A percentile compares a stretch with the other conserved stretches of the same genome.
phyloP scores from a whole-genome alignment of 2,113 vertebrate species.

The Lophura nycthemera region DNA sequence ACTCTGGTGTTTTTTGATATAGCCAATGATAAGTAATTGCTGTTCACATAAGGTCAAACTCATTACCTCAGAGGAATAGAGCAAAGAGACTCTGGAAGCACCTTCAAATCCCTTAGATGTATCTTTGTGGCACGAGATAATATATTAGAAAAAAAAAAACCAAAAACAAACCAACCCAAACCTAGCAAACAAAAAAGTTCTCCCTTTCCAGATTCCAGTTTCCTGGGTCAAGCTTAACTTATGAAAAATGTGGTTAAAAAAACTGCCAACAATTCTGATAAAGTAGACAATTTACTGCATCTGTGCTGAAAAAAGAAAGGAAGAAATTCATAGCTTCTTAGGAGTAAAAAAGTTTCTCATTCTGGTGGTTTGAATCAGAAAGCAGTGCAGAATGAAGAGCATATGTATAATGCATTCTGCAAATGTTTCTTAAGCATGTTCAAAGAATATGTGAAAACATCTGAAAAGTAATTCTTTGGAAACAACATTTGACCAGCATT shows the following conservation, averaged over 20 bases:
- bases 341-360: not conserved
- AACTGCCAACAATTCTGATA: not conserved
- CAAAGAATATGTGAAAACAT: not conserved
- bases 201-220: not conserved
- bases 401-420: not conserved
- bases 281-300: not conserved
- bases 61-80: not conserved
- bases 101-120: not conserved
- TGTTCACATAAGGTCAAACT: not conserved
- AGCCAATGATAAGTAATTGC: not conserved
- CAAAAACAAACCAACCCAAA: rapidly evolving
- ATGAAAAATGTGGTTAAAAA: not conserved
- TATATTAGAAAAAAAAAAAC: not conserved
- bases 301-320: not conserved
- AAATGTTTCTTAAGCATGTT: not conserved
- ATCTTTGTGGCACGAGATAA: not conserved
- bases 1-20: not conserved
- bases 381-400: not conserved
- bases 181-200: not conserved
- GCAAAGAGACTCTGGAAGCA: not conserved
- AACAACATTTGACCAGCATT: not conserved
- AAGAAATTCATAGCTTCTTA: not conserved
- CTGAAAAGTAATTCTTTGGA: not conserved
- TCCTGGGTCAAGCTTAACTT: not conserved
- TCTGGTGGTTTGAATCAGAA: not conserved